phyloP scores from a whole-genome alignment of 1,140 invertebrate species.

The Drosophila tristis region DNA sequence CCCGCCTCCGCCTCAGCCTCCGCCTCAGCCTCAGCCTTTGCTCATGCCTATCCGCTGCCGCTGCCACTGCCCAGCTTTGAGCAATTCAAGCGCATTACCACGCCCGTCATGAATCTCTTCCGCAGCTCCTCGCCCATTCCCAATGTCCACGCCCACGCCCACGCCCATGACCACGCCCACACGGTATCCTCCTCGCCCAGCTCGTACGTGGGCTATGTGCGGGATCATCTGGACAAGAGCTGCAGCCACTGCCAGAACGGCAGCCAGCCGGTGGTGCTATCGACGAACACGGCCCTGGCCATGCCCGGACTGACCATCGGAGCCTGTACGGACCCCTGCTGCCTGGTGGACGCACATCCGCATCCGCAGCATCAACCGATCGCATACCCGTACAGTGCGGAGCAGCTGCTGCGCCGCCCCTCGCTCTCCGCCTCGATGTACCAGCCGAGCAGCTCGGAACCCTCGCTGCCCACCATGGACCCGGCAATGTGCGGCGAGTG shows the following conservation, averaged over 20 bases:
- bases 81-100: conserved; percentile 77
- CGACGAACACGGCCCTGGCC: conserved; percentile 74
- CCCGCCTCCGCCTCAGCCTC: conserved; percentile 57
- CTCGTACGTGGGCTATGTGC: conserved; percentile 77
- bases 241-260: conserved; percentile 82
- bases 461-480: conserved; percentile 71
- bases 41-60: conserved; percentile 40
- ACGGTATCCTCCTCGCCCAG: conserved; percentile 74
- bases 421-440: conserved; percentile 63
- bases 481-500: conserved; percentile 81
- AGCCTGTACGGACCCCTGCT: conserved; percentile 75
- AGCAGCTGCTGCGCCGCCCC: conserved; percentile 66
- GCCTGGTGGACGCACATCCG: conserved; percentile 76
- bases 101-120: conserved; percentile 82
- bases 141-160: conserved; percentile 36
- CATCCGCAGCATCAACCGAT: conserved; percentile 80
- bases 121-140: conserved; percentile 66
- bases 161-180: conserved; percentile 65
- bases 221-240: conserved; percentile 80
- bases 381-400: conserved; percentile 67
- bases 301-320: conserved; percentile 72
- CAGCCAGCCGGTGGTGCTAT: conserved; percentile 77
- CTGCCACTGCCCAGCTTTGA: conserved; percentile 72
- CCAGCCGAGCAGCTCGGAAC: conserved; percentile 62
- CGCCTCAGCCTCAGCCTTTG: conserved; percentile 37